Base-by-base conservation (phyloP, 2,797 vertebrate species). In the Manis pentadactyla region DNA sequence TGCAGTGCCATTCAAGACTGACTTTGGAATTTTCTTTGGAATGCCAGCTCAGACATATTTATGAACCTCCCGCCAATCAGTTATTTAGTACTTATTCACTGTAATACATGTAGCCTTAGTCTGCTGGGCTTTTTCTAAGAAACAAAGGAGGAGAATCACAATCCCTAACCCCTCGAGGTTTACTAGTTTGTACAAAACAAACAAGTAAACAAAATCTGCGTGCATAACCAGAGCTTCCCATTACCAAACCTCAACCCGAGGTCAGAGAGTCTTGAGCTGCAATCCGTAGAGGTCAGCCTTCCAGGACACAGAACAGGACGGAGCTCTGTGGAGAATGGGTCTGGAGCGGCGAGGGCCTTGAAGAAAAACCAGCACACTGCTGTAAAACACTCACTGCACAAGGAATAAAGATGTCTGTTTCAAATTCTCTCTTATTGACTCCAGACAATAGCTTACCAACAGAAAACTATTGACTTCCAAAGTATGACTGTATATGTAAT, bases 51-150 rank as follows among this genome's bases (percentile, higher is more conserved):
- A 71, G 83, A 63, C 25, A 78, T 88, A 74, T 92, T 90, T 93
- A 92, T 95, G 66, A 90, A 83, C 23, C 31, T 90, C 75, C 27
- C 92, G 39, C 13, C 63, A 96, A 95, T 81, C 71, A 93, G 90
- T 95, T 83, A 92, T 78, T 63, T 84, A 85, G 27, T 31, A 82
- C 39, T 74, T 94, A 82, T 42, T 93, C 39, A 90, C 19, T 78
- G 6, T 51, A 49, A 29, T 39, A 83, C 34, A 59, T 29, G 46
- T 11, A 29, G 19, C 37, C 46, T 94, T 89, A 69, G 84, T 87
- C 59, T 88, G 51, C 29, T 59, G 18, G 46, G 5, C 25, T 78
- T 92, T 90, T 21, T 53, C 63, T 71, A 94, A 84, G 66, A 89
- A 89, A 78, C 3, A 82, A 78, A 87, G 18, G 68, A 79, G 34